Percentiles rank a stretch among this genome's conserved stretches.
phyloP scores from a whole-genome alignment of 2,797 vertebrate genomes.

The Myotis myotis region DNA sequence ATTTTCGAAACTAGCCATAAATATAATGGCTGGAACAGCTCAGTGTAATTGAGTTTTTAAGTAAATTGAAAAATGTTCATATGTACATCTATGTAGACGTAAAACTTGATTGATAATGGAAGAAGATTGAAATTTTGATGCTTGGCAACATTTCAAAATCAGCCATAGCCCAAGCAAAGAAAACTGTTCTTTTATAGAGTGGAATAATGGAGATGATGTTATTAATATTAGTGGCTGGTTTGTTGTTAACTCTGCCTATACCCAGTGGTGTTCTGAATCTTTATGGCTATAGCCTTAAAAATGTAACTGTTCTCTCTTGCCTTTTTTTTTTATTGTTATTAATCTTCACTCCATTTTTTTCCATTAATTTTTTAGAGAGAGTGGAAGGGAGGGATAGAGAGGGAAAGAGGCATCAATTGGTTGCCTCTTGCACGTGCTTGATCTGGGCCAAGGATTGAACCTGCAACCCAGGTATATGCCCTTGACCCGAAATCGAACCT shows the following conservation, averaged over 20 bases:
- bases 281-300: background rate
- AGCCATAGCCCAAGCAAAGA: background rate
- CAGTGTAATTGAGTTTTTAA: conserved; percentile 21
- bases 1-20: conserved; percentile 32
- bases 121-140: conserved; percentile 44
- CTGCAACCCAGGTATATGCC: background rate
- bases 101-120: conserved; percentile 6
- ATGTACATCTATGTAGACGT: background rate
- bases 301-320: background rate
- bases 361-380: background rate
- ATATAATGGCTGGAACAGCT: conserved; percentile 10
- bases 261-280: background rate
- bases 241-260: background rate
- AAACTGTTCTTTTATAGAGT: background rate
- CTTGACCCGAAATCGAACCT: background rate
- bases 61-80: conserved; percentile 13
- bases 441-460: background rate
- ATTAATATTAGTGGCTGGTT: background rate
- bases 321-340: background rate
- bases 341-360: background rate
- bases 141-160: conserved; percentile 16
- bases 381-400: background rate
- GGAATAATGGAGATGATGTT: background rate
- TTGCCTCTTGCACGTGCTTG: background rate
- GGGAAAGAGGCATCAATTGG: background rate